These are phyloP conservation scores for Papilio aristodemus DNA, from an alignment of 1,140 invertebrate genomes.

Conservation along the genomic window DNA sequence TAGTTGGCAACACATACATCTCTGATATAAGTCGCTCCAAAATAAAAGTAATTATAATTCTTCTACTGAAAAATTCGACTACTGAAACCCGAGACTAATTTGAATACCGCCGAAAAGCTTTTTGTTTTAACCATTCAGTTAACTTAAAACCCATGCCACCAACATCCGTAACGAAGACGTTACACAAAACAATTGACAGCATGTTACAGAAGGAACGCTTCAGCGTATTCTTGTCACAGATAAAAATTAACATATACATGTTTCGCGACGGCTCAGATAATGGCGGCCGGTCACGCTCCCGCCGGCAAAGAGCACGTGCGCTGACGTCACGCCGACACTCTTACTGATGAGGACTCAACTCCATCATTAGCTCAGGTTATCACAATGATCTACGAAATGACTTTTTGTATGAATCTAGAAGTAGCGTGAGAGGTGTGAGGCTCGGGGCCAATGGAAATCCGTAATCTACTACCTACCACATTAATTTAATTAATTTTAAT, in stretches of 20 bases:
- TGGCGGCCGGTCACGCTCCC: slow-evolving; percentile 23
- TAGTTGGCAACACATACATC: too few species aligned
- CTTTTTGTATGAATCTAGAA: too few species aligned
- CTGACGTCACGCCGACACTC: slow-evolving; percentile 6
- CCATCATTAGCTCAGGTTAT: slow-evolving; percentile 13
- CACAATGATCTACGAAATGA: too few species aligned
- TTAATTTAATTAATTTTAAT: too few species aligned
- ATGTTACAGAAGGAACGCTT: neutral
- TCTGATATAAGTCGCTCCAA: too few species aligned
- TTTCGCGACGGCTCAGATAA: slow-evolving; percentile 38
- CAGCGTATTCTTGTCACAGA: slow-evolving; percentile 37
- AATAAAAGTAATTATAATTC: neutral
- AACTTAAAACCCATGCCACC: neutral
- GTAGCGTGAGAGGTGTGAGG: too few species aligned
- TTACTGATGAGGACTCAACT: slow-evolving; percentile 3
- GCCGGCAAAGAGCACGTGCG: slow-evolving; percentile 19
- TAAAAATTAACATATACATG: slow-evolving; percentile 49
- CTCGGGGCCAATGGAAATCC: too few species aligned
- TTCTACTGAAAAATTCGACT: too few species aligned
- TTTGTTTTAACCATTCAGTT: neutral
- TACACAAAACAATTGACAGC: slow-evolving; percentile 12
- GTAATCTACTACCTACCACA: too few species aligned
- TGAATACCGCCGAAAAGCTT: neutral
- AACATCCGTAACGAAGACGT: slow-evolving; percentile 14
- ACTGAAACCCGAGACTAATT: too few species aligned